Conservation (phyloP, 2,113 vertebrate genomes). For the Mesoclemmys tuberculata region DNA sequence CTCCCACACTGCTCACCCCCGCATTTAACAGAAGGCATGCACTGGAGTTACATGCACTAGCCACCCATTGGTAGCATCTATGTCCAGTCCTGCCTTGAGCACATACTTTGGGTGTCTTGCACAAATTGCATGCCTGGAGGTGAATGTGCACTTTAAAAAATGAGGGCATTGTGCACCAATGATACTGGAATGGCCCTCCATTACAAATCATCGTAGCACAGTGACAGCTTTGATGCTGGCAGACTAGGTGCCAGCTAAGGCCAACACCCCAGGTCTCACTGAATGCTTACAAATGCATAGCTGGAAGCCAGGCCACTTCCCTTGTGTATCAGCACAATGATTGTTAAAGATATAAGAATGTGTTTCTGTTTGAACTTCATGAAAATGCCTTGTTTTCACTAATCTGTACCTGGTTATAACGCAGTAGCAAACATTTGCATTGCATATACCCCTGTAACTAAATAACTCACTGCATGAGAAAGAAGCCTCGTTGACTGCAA, state of each 20-base stretch:
- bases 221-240: too few species aligned
- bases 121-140: background rate
- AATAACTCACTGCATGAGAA: background rate
- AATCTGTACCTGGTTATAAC: background rate
- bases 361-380: background rate
- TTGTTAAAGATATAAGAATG: background rate
- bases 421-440: background rate
- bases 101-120: too few species aligned
- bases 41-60: too few species aligned
- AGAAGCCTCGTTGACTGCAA: background rate
- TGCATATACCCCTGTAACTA: background rate
- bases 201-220: background rate
- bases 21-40: too few species aligned
- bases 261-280: too few species aligned
- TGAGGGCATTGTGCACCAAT: background rate
- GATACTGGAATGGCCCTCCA: background rate
- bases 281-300: background rate
- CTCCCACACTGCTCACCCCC: too few species aligned
- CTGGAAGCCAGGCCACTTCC: background rate
- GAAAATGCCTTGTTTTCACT: background rate
- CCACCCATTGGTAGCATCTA: too few species aligned
- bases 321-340: too few species aligned
- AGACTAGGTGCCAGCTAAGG: background rate
- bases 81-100: too few species aligned
- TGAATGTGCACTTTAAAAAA: background rate